These are phyloP conservation scores for Morinoia aosen DNA, from an alignment of 2,888 invertebrate genomes.

Conservation along the genomic window DNA sequence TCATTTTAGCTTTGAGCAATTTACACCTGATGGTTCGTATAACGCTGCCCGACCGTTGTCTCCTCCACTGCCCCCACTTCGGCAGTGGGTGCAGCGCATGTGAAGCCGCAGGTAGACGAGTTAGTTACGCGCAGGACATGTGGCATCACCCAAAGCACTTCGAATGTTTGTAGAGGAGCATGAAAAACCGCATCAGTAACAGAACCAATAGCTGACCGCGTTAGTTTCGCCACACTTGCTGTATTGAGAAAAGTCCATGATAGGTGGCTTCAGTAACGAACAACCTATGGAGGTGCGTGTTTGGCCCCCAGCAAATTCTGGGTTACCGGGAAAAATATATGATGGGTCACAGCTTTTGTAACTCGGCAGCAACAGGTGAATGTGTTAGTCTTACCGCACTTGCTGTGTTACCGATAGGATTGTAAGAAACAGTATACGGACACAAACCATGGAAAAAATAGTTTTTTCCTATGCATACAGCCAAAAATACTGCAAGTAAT, in stretches of 20 bases:
- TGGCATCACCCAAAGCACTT: background rate
- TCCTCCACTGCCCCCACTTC: background rate
- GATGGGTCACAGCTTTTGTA: too few relatives aligned
- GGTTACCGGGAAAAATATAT: background rate
- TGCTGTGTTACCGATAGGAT: too few relatives aligned
- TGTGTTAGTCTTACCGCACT: too few relatives aligned
- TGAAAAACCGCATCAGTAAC: background rate
- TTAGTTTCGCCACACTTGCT: background rate
- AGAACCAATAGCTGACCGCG: background rate
- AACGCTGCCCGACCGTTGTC: background rate
- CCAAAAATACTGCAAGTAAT: background rate
- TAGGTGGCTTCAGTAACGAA: background rate
- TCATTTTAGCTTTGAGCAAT: constrained; percentile 8
- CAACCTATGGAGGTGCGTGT: background rate
- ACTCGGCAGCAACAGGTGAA: too few relatives aligned
- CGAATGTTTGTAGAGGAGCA: background rate
- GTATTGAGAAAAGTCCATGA: background rate
- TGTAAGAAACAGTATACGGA: too few relatives aligned
- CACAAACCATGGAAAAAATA: too few relatives aligned
- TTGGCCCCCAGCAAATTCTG: background rate
- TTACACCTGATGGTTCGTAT: background rate
- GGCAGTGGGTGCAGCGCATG: background rate
- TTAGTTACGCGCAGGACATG: background rate
- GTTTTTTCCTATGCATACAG: too few relatives aligned
- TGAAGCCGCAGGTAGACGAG: background rate